Evolutionary conservation across 2,797 vertebrate species (phyloP).

Genomic region (Myotis daubentonii): DNA sequence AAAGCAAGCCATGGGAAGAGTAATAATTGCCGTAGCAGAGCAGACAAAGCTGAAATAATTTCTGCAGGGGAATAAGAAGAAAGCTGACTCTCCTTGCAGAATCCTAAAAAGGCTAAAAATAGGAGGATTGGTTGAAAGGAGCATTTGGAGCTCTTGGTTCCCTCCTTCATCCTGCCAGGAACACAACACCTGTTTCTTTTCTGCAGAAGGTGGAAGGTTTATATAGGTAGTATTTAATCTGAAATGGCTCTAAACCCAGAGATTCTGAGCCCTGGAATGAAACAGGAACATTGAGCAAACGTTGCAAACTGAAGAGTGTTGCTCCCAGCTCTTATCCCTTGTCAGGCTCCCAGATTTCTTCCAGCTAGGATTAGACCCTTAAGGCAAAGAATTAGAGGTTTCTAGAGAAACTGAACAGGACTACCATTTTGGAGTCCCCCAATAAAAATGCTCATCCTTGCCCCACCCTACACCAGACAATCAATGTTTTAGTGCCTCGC

Average conservation of each 20-base stretch:
- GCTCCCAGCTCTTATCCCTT: not conserved
- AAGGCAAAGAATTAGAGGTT: not conserved
- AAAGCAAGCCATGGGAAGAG: not conserved
- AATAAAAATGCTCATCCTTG: not conserved
- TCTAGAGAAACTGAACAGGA: not conserved
- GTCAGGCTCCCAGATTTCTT: not conserved
- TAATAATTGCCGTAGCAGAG: not conserved
- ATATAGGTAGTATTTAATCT: not conserved
- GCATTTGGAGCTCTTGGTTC: not conserved
- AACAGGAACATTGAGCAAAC: not conserved
- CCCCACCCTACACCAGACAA: not conserved
- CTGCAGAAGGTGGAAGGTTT: not conserved
- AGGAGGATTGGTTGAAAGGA: not conserved
- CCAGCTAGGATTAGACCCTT: not conserved
- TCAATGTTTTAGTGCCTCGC: not conserved
- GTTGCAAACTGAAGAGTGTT: not conserved
- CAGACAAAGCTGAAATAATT: not conserved
- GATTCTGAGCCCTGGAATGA: not conserved
- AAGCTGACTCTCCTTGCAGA: not conserved
- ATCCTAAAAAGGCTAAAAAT: not conserved
- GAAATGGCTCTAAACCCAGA: not conserved
- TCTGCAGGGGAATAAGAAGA: not conserved
- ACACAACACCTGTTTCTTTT: not conserved
- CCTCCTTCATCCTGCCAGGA: not conserved
- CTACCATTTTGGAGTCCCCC: not conserved